Evolutionary conservation across 1,140 invertebrate genomes (phyloP).

Genomic region (Drosophila repleta): DNA sequence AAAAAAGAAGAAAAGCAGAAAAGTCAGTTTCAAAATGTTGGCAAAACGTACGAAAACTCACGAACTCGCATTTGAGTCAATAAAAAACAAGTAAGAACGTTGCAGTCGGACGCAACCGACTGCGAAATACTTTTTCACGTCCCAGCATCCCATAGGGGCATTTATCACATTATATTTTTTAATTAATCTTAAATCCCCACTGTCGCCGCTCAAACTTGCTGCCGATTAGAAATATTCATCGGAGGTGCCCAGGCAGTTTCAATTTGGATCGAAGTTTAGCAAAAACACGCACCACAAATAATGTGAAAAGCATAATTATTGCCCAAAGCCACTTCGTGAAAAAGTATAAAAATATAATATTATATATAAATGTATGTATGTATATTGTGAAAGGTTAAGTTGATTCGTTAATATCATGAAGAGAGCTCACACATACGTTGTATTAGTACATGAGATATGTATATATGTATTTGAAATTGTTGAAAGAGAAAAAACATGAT

Average conservation of each 20-base stretch:
- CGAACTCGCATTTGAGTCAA: constrained; percentile 9
- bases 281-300: no score
- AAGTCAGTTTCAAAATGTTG: background rate
- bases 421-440: constrained; percentile 14
- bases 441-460: constrained; percentile 1
- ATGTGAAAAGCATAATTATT: no score
- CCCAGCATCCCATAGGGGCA: no score
- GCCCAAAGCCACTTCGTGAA: no score
- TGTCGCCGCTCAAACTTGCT: no score
- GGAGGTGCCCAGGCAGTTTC: no score
- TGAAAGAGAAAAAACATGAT: constrained; percentile 16
- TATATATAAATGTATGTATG: constrained; percentile 8
- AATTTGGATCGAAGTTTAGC: no score
- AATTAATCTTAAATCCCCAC: no score
- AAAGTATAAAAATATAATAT: background rate
- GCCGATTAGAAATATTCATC: no score
- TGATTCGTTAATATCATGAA: constrained; percentile 5
- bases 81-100: background rate
- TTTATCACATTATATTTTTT: no score
- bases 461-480: constrained; percentile 4
- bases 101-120: no score
- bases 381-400: constrained; percentile 12
- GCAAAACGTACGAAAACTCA: constrained; percentile 11
- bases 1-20: constrained; percentile 3
- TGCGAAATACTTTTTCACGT: no score